Conservation (phyloP, 2,113 vertebrate genomes). For the Rattus norvegicus region GRCr8 NC_086029.1:64539001-64539500, state of each 20-base stretch:
- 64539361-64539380: background rate
- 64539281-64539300: background rate
- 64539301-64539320: slow-evolving; percentile 41
- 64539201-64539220: background rate
- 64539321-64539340: background rate
- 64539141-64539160: slow-evolving; percentile 32
- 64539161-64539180: background rate
- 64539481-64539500: slow-evolving; percentile 50
- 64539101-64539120: slow-evolving; percentile 20
- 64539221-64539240: background rate
- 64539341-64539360: slow-evolving; percentile 22
- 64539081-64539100: slow-evolving; percentile 1
- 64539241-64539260: background rate
- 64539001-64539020: background rate
- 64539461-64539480: slow-evolving; percentile 39
- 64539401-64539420: background rate
- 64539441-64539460: background rate
- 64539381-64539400: background rate
- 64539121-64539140: background rate
- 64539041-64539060: background rate
- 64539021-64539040: background rate
- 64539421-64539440: background rate
- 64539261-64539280: background rate
- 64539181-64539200: background rate
- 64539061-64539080: background rate